Base-by-base conservation (phyloP, 2,797 vertebrate genomes). In the Macrochelys suwanniensis region DNA sequence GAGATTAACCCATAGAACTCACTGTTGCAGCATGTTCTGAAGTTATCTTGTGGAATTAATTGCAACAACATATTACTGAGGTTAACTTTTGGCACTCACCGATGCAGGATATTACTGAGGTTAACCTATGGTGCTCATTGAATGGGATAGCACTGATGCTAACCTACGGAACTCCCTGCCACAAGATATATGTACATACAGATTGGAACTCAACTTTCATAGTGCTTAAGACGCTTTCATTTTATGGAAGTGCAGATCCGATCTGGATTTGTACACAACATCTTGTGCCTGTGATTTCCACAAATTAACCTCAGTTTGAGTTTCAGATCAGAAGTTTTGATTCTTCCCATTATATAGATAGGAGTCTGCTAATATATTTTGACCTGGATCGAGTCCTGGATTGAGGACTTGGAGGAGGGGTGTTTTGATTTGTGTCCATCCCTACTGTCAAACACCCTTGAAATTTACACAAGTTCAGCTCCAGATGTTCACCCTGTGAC, bases 401-500 rank as follows among this genome's bases (percentile, higher is more conserved):
- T 11, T 37, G n/a, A 71, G 84, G 28, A 11, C 11, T 11, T 71
- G 59, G 59, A 33, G 42, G 49, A 65, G 77, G 74, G 49, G 47
- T 59, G 33, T 33, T 79, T 86, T 11, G 12, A n/a, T 51, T 59
- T 8, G 45, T 21, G 61, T 50, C 87, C 42, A 53, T n/a, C 37
- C 80, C n/a, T 71, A 80, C 42, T 91, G 82, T 45, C 91, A 87
- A 82, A 42, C 7, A 82, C 16, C 71, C 79, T 71, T 61, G 87
- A 3, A 3, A 15, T 65, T 56, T 0, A 0, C 47, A 56, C 80
- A 21, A 4, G 12, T 94, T 28, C 65, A 21, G n/a, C 16, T 71
- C n/a, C 19, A 37, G 65, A 71, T 71, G n/a, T 61, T n/a, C 65
- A 37, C n/a, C 33, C 19, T 71, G 13, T 23, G n/a, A 37, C 65